These are phyloP conservation scores for Bergia sp. DNA, from an alignment of 92 coral and sea anemone species.

Conservation along the genomic window DNA sequence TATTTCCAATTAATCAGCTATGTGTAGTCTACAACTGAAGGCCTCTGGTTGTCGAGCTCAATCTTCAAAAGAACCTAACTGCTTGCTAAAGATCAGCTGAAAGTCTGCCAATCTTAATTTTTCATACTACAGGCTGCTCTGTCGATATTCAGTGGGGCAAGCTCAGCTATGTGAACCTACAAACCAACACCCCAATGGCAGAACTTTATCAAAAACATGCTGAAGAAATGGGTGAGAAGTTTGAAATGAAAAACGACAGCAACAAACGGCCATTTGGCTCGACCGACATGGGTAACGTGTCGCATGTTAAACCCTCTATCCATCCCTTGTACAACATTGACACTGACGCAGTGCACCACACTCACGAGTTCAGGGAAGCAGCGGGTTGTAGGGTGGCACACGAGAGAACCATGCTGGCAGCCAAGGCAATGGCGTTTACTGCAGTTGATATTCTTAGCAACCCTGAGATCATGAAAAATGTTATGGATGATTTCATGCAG, in stretches of 20 bases:
- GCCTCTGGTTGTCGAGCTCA: neutral
- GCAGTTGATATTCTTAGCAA: constrained; percentile 56
- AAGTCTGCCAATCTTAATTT: neutral
- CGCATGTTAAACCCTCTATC: constrained; percentile 55
- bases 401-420: constrained; percentile 55
- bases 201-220: constrained; percentile 84
- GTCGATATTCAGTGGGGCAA: constrained; percentile 57
- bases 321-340: constrained; percentile 57
- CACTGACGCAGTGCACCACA: constrained; percentile 51
- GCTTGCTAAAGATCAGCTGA: neutral
- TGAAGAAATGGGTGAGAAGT: constrained; percentile 77
- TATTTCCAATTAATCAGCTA: neutral
- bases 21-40: too few species aligned
- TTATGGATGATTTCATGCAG: constrained; percentile 38
- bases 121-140: constrained; percentile 70
- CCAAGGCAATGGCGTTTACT: constrained; percentile 62
- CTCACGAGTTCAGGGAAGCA: constrained; percentile 53
- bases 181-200: constrained; percentile 75
- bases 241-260: constrained; percentile 48
- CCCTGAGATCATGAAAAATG: constrained; percentile 49
- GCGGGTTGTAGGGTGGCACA: constrained; percentile 54
- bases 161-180: constrained; percentile 56
- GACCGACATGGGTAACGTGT: constrained; percentile 67
- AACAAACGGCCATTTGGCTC: constrained; percentile 55
- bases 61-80: neutral